A percentile compares a stretch with the other conserved stretches of the same genome.
These are phyloP conservation scores for Caenorhabditis sp. DNA, from an alignment of 2,888 invertebrate genomes.

Conservation along the genomic window DNA sequence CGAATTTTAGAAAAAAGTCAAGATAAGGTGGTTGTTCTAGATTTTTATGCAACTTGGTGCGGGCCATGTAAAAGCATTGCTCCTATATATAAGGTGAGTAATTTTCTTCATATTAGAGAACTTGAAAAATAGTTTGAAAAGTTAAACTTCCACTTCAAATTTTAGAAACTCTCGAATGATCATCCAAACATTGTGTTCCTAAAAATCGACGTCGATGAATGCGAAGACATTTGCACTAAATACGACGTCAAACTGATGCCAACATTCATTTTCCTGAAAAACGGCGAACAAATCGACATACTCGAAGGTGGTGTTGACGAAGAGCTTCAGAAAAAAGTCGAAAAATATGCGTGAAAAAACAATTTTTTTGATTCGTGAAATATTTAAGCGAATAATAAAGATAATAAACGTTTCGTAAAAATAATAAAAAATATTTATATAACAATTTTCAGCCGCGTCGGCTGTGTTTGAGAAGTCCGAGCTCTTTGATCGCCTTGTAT, in stretches of 20 bases:
- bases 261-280: slow-evolving; percentile 67
- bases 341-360: background rate
- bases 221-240: slow-evolving; percentile 56
- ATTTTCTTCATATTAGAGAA: too few species aligned
- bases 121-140: slow-evolving; percentile 5
- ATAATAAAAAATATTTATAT: background rate
- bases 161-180: slow-evolving; percentile 49
- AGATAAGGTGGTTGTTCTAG: slow-evolving; percentile 53
- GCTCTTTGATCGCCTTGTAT: slow-evolving; percentile 58
- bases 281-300: slow-evolving; percentile 51
- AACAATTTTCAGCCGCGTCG: slow-evolving; percentile 50
- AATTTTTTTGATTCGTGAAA: slow-evolving; percentile 1
- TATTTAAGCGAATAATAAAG: background rate
- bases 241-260: slow-evolving; percentile 69
- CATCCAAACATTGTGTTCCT: slow-evolving; percentile 46
- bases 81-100: slow-evolving; percentile 50
- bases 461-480: slow-evolving; percentile 68
- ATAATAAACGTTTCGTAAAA: slow-evolving; percentile 5
- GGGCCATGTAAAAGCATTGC: slow-evolving; percentile 62
- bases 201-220: slow-evolving; percentile 62
- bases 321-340: slow-evolving; percentile 37
- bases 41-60: slow-evolving; percentile 65
- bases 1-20: background rate
- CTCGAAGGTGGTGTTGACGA: slow-evolving; percentile 65
- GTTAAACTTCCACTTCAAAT: background rate